phyloP scores from a whole-genome alignment of 1,140 invertebrate genomes.

The Leptinotarsa lineolata region DNA sequence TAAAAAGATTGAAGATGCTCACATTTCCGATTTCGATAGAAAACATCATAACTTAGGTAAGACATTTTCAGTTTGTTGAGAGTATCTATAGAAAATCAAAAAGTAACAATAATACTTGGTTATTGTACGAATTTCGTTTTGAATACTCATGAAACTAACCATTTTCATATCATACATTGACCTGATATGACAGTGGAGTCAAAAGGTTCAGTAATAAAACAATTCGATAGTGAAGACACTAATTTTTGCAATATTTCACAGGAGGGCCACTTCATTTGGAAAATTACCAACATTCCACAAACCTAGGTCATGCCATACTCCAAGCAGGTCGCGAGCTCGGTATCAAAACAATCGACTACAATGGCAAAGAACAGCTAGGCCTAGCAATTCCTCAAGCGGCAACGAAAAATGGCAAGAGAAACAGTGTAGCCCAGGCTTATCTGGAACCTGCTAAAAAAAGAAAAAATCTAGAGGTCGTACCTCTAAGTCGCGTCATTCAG shows the following conservation, averaged over 20 bases:
- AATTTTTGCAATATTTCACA: background rate
- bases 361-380: slow-evolving; percentile 66
- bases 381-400: slow-evolving; percentile 72
- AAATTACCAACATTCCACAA: slow-evolving; percentile 59
- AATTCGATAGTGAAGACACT: background rate
- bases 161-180: too few relatives aligned
- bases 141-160: too few relatives aligned
- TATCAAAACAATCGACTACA: slow-evolving; percentile 64
- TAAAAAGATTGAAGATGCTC: slow-evolving; percentile 75
- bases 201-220: too few relatives aligned
- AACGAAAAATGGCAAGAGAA: slow-evolving; percentile 58
- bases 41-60: slow-evolving; percentile 59
- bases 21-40: slow-evolving; percentile 61
- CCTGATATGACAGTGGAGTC: background rate
- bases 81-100: background rate
- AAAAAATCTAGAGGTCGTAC: slow-evolving; percentile 68
- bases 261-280: slow-evolving; percentile 65
- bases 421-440: slow-evolving; percentile 64
- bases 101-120: too few relatives aligned
- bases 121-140: too few relatives aligned
- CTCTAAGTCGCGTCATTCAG: slow-evolving; percentile 63
- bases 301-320: slow-evolving; percentile 61
- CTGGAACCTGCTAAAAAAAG: slow-evolving; percentile 61
- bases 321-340: slow-evolving; percentile 64
- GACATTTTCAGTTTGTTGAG: background rate